Percentiles rank a stretch among this genome's conserved stretches.
phyloP scores from a whole-genome alignment of 2,797 vertebrate species.

The Psittacula echo region DNA sequence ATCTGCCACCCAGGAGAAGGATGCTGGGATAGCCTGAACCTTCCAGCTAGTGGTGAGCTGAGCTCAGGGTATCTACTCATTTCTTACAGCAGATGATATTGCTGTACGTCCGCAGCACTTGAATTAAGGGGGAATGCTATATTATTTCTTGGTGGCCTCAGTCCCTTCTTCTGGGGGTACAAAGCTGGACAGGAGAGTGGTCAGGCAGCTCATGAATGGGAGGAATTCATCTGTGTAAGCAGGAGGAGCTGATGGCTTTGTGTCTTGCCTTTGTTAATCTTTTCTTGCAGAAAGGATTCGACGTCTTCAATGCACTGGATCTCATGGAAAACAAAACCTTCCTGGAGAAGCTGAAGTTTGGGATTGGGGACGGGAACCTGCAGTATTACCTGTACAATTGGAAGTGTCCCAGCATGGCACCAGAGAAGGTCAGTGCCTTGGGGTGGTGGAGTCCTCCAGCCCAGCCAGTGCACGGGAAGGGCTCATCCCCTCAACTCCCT shows the following conservation, averaged over 20 bases:
- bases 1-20: neutral
- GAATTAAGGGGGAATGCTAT: neutral
- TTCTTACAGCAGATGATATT: neutral
- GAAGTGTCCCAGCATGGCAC: constrained; percentile 98
- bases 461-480: rapidly evolving
- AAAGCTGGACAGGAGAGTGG: neutral
- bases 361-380: constrained; percentile 97
- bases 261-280: neutral
- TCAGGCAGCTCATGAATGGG: neutral
- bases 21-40: neutral
- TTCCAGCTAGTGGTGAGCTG: neutral
- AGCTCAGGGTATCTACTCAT: neutral
- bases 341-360: constrained; percentile 99
- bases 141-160: neutral
- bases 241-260: neutral
- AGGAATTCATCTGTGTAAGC: neutral
- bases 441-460: neutral
- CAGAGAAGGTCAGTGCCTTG: constrained; percentile 88
- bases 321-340: constrained; percentile 99
- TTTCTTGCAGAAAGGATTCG: constrained; percentile 92
- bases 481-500: neutral
- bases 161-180: neutral
- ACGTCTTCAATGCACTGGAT: constrained; percentile 99
- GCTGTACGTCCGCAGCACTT: rapidly evolving
- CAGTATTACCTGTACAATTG: constrained; percentile 99